phyloP scores from a whole-genome alignment of 1,140 invertebrate genomes.

The Holcopasites calliopsidis region DNA sequence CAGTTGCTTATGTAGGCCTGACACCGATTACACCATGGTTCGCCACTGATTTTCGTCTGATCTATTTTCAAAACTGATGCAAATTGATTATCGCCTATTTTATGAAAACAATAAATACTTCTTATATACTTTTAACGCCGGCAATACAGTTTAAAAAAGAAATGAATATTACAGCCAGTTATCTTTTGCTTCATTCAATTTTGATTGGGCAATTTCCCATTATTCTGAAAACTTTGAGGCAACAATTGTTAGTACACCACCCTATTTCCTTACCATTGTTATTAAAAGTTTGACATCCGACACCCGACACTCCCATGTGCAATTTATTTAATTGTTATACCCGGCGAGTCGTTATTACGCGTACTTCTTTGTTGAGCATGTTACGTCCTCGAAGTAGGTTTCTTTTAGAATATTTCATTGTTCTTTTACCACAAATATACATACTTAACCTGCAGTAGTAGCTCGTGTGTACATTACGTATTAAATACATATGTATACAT shows the following conservation, averaged over 20 bases:
- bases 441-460: conserved; percentile 57
- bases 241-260: neutral
- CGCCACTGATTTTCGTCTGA: too few species aligned
- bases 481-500: conserved; percentile 63
- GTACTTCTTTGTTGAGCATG: conserved; percentile 68
- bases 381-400: conserved; percentile 70
- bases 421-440: conserved; percentile 61
- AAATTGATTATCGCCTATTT: too few species aligned
- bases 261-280: neutral
- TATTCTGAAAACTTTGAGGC: neutral
- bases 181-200: too few species aligned
- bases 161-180: too few species aligned
- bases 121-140: too few species aligned
- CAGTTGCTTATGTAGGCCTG: too few species aligned
- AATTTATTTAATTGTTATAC: conserved; percentile 33
- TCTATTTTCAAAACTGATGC: neutral
- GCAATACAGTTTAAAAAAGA: too few species aligned
- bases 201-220: too few species aligned
- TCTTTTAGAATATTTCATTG: conserved; percentile 72
- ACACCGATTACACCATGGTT: too few species aligned
- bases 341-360: conserved; percentile 37
- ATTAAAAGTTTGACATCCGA: conserved; percentile 21
- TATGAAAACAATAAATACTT: too few species aligned
- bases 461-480: conserved; percentile 56
- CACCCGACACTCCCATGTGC: conserved; percentile 51